phyloP scores from a whole-genome alignment of 2,113 vertebrate species.

The Phasianus colchicus region DNA sequence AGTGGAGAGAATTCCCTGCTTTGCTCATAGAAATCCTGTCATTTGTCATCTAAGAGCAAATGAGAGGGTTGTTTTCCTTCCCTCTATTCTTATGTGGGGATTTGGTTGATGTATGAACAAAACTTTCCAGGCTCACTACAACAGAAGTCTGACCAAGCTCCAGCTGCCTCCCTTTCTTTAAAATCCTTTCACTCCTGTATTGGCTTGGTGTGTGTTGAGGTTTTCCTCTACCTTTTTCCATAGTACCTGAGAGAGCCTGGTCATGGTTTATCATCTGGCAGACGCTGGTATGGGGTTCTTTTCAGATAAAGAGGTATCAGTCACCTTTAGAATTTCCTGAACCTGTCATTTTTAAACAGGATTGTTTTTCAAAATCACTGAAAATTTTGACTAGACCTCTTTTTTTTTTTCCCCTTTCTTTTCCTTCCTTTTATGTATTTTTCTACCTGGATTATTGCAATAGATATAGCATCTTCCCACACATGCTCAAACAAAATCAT shows the following conservation, averaged over 20 bases:
- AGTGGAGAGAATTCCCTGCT: slow-evolving; percentile 23
- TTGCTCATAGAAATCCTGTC: neutral
- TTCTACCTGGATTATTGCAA: neutral
- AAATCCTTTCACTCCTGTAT: neutral
- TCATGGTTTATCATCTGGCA: neutral
- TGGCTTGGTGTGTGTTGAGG: neutral
- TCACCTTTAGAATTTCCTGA: neutral
- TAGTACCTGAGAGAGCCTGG: neutral
- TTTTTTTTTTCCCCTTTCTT: neutral
- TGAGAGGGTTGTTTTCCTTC: neutral
- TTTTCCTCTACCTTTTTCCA: neutral
- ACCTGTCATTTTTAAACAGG: neutral
- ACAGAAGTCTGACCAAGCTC: neutral
- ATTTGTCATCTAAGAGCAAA: slow-evolving; percentile 8
- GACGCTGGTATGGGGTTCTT: neutral
- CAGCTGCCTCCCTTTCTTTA: neutral
- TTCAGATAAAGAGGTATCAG: neutral
- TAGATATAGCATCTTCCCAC: neutral
- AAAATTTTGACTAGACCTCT: neutral
- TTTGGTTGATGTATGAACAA: slow-evolving; percentile 8
- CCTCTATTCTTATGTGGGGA: neutral
- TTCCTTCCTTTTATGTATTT: neutral
- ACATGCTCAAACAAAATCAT: neutral
- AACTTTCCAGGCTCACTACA: slow-evolving; percentile 13
- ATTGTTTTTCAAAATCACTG: neutral